These are phyloP conservation scores for Neopelma chrysocephalum DNA, from an alignment of 2,797 vertebrate species.

Conservation along the genomic window DNA sequence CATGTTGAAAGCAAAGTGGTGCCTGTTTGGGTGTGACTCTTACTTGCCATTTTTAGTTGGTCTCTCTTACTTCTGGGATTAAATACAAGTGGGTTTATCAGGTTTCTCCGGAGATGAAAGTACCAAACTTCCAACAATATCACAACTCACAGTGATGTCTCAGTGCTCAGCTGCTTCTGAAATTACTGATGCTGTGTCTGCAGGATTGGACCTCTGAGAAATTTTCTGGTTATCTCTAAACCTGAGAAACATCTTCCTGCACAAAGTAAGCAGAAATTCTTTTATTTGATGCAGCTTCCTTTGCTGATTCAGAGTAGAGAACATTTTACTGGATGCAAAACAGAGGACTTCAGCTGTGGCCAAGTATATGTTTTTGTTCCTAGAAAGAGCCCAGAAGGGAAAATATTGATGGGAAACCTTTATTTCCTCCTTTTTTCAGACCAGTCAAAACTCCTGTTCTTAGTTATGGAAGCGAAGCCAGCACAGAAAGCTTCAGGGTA, in stretches of 20 bases:
- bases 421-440: neutral
- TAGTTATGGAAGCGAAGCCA: neutral
- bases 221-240: neutral
- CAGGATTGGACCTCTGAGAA: neutral
- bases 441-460: neutral
- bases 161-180: neutral
- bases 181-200: neutral
- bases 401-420: neutral
- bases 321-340: neutral
- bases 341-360: neutral
- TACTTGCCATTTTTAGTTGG: neutral
- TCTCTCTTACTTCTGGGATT: neutral
- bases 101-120: neutral
- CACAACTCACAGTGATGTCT: neutral
- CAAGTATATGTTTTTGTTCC: neutral
- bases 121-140: neutral
- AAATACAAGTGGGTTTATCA: neutral
- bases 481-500: neutral
- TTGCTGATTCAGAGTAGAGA: neutral
- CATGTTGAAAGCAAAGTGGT: neutral
- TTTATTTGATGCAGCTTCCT: neutral
- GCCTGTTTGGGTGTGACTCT: neutral
- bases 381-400: neutral
- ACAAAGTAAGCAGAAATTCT: neutral
- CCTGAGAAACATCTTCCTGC: neutral